Conservation (phyloP, 1,140 invertebrate species). For the Euura saliciscinereae region DNA sequence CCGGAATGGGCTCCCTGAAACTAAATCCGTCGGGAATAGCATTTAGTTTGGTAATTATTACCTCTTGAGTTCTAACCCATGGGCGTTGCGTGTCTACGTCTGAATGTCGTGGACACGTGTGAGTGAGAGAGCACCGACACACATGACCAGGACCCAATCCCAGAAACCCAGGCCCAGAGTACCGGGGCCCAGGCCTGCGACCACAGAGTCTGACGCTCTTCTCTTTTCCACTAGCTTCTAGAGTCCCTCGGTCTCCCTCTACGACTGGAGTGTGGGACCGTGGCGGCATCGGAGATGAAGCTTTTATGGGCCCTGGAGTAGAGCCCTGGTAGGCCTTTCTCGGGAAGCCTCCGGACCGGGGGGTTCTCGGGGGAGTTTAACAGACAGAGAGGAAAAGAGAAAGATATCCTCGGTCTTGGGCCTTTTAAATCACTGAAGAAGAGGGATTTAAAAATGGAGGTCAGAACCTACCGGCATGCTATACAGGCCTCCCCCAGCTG, state of each 20-base stretch:
- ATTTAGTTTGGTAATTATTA: constrained; percentile 21
- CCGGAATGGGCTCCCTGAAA: constrained; percentile 15
- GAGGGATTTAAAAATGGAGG: constrained; percentile 49
- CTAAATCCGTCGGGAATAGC: background rate
- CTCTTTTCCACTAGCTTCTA: constrained; percentile 7
- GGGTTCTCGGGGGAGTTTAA: constrained; percentile 11
- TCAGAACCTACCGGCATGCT: background rate
- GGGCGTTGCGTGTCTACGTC: background rate
- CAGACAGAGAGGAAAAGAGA: constrained; percentile 19
- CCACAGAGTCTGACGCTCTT: constrained; percentile 8
- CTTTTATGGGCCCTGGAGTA: constrained; percentile 22
- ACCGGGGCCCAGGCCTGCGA: background rate
- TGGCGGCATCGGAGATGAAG: constrained; percentile 26
- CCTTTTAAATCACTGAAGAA: constrained; percentile 42
- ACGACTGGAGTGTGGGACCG: constrained; percentile 28
- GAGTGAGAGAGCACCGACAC: background rate
- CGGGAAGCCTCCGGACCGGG: constrained; percentile 6
- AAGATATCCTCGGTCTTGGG: constrained; percentile 20
- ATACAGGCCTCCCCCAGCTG: constrained; percentile 17
- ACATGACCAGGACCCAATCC: background rate
- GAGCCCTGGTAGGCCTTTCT: constrained; percentile 16
- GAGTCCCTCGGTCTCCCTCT: constrained; percentile 11
- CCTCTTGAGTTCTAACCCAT: background rate
- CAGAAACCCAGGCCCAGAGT: too few relatives aligned
- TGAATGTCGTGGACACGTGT: background rate